Conservation (phyloP, 1,140 invertebrate species). For the Spodoptera litura region DNA sequence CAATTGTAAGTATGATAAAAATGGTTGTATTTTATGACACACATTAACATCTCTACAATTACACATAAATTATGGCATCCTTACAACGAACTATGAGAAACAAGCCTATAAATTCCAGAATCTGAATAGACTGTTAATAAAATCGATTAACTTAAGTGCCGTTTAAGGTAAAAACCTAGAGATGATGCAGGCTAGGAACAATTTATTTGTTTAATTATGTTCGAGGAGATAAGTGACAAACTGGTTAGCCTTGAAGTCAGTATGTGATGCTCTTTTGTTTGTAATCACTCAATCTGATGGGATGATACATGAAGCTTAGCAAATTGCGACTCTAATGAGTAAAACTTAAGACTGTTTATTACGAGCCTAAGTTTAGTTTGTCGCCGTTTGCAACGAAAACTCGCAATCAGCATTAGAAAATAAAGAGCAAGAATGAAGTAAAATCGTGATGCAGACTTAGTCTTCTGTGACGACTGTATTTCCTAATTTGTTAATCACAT, state of each 20-base stretch:
- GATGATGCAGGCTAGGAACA: conserved; percentile 31
- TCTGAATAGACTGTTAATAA: background rate
- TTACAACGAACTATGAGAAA: background rate
- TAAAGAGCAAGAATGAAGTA: too few relatives aligned
- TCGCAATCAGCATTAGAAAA: too few relatives aligned
- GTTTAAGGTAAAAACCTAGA: conserved; percentile 19
- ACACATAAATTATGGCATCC: background rate
- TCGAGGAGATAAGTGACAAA: conserved; percentile 12
- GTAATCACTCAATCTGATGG: conserved; percentile 8
- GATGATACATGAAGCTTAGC: conserved; percentile 4
- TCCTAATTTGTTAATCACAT: too few relatives aligned
- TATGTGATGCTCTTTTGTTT: conserved; percentile 31
- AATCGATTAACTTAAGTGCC: background rate
- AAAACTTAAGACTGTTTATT: too few relatives aligned
- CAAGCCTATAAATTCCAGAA: conserved; percentile 5
- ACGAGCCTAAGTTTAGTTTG: too few relatives aligned
- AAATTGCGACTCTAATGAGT: too few relatives aligned
- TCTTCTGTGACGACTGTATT: too few relatives aligned
- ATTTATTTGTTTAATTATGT: conserved; percentile 39
- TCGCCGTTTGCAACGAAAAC: too few relatives aligned
- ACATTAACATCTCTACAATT: too few relatives aligned
- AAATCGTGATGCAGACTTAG: too few relatives aligned
- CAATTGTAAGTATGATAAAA: too few relatives aligned
- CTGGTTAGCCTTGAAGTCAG: conserved; percentile 29
- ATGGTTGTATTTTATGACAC: too few relatives aligned